phyloP scores from a whole-genome alignment of 2,113 vertebrate species.

The Bostrychus sinensis region DNA sequence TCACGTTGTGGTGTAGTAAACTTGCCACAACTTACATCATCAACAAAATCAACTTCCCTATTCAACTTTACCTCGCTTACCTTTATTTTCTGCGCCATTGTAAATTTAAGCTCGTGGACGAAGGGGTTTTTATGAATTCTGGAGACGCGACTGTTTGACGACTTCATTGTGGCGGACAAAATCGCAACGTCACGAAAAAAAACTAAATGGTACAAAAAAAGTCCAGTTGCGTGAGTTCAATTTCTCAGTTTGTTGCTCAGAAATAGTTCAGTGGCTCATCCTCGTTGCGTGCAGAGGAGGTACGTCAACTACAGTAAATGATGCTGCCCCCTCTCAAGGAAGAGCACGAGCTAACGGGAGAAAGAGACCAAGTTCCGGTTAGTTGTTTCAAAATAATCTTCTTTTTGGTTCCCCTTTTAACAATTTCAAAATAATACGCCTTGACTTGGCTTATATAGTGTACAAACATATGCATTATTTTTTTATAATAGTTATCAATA shows the following conservation, averaged over 20 bases:
- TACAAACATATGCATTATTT: too few relatives aligned
- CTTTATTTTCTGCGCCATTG: conserved; percentile 83
- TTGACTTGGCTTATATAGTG: too few relatives aligned
- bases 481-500: too few relatives aligned
- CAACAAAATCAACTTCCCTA: too few relatives aligned
- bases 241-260: neutral
- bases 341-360: neutral
- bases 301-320: neutral
- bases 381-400: too few relatives aligned
- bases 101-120: conserved; percentile 84
- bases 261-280: neutral
- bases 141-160: conserved; percentile 66
- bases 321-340: conserved; percentile 9
- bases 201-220: neutral
- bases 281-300: neutral
- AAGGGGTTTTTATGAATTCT: conserved; percentile 82
- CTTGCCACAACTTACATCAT: too few relatives aligned
- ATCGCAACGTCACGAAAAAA: neutral
- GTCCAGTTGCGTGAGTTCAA: neutral
- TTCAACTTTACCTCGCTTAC: conserved; percentile 67
- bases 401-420: too few relatives aligned
- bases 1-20: too few relatives aligned
- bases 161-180: conserved; percentile 72
- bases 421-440: conserved; percentile 46
- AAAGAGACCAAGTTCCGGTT: conserved; percentile 6